Base-by-base conservation (phyloP, 2,888 invertebrate species). In the Acleris holmiana region DNA sequence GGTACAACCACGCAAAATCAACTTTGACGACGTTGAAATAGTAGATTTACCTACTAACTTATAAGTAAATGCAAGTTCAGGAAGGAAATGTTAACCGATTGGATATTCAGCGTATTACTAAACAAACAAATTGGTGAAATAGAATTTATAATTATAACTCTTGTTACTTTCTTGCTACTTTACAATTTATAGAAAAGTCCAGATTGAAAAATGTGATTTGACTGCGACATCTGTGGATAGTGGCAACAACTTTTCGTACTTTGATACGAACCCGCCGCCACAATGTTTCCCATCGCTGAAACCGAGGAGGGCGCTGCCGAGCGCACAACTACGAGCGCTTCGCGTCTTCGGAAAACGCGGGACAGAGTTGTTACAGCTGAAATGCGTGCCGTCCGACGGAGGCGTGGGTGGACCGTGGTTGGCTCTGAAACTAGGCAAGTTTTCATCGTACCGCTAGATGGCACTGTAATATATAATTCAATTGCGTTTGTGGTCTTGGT, bases 391-490 rank as follows among this genome's bases (percentile, higher is more conserved):
- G 83, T 92, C 21, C 85, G 95, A 57, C 94, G 96, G 62, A 89
- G 94, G 53, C 92, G 96, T 54, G 96, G 96, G 49, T 96, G 96
- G 96, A 96, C 96, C 4, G 96, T 96, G 54, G 94, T 96, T 65
- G 96, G 96, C 72, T 95, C 95, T 71, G 96, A 96, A 93, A 92
- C 95, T 77, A 94, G 95, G 96, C 95, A 86, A 93, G 88, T 83
- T 56, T 54, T 8, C 29, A 7, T 35, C 17, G 2, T 18, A n/a
- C 58, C 71, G 65, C 74, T 71, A 91, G 91, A 85, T 88, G 91
- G 72, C 88, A 81, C 76, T 86, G 54, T 29, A 19, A 47, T 18
- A 18, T 18, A 47, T 47, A 47, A 17, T 44, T 44, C 2, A 47
- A 35, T 13, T 35, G 10, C 4, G 3, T 35, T 35, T 35, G 13